Evolutionary conservation across 2,888 invertebrate species (phyloP), one percentile per base, ranked within the genome.

Genomic region (Temnothorax unifasciatus): DNA sequence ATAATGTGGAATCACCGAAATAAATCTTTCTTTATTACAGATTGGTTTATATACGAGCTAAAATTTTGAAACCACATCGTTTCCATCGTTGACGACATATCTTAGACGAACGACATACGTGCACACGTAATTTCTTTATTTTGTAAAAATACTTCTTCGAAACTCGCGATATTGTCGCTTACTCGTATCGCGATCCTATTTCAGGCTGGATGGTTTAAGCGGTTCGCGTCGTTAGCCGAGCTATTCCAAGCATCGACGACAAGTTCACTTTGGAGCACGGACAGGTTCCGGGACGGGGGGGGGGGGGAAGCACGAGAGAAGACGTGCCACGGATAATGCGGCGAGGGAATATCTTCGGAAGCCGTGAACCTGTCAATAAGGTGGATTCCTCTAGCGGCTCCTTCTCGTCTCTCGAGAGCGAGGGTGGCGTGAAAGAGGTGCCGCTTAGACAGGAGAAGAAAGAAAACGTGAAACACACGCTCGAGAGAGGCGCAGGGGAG

Each of bases 321-420:
- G 83, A 89, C 87, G 85, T 85, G 90, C 82, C 82, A 73, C 50
- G 89, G 81, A 86, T 90, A 89, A 86, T 76, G 41, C 69, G 86
- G 86, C 77, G 84, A 85, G 90, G 84, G 88, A 87, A 90, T 86
- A 92, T 91, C 92, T 89, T 92, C 92, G 87, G 93, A 90, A 93
- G 93, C 92, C 88, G 89, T 88, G 90, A 91, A 90, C 87, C 92
- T 93, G 93, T 93, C 93, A 92, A 92, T 92, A 92, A 92, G 89
- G 89, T 88, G 88, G 87, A 93, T 92, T 92, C 90, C 90, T 75
- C 38, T 18, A 86, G 88, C 86, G 73, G 88, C 89, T 89, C 89
- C 83, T 90, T 89, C 73, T 63, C 87, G 87, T 41, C 50, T 71
- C 50, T 34, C n/a, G 83, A 47, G 59, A 59, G 73, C 11, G 86